Evolutionary conservation across 2,113 vertebrate genomes (phyloP), one percentile per base, ranked within the genome.

Genomic region (Dipodomys spectabilis): DNA sequence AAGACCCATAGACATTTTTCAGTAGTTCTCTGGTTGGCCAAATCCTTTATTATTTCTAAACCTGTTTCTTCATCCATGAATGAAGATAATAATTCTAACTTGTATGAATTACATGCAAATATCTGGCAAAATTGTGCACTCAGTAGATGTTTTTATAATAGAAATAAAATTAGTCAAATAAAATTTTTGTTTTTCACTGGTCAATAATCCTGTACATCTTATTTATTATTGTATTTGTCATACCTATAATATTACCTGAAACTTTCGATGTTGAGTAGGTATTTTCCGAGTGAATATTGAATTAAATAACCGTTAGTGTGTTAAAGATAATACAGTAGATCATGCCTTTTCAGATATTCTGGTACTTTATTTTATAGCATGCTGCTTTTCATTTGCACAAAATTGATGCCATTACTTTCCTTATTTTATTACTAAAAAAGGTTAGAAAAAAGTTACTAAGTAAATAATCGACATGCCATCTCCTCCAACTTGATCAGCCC

Each of bases 401-500:
- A 93, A 19, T 57, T 9, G 1, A 69, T 65, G 60, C 28, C 39
- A 73, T 65, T 53, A 27, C 49, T 91, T 95, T 49, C 11, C 25
- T 45, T 27, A 60, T 73, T 73, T 93, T 71, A 82, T 80, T 82
- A 82, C 23, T 79, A 74, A 91, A 91, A 95, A 94, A 71, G 20
- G 4, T 89, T 90, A 89, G 27, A 53, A 94, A 93, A 86, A 65
- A 13, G 20, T 87, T 83, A 49, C 13, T 71, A 88, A 88, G 11
- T 60, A 71, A 88, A 82, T 44, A 74, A 64, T 82, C 28, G 23
- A 88, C 78, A 85, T 82, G 23, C 23, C 9, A 82, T 39, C 78
- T 35, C 7, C 22, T 64, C 7, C 8, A 12, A 49, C 57, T 4
- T 1, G 18, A n/a, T 44, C 44, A 83, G 16, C 27, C 71, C n/a